Evolutionary conservation across 2,113 vertebrate genomes (phyloP), one percentile per base, ranked within the genome.

Genomic region (Pontoporia blainvillei): DNA sequence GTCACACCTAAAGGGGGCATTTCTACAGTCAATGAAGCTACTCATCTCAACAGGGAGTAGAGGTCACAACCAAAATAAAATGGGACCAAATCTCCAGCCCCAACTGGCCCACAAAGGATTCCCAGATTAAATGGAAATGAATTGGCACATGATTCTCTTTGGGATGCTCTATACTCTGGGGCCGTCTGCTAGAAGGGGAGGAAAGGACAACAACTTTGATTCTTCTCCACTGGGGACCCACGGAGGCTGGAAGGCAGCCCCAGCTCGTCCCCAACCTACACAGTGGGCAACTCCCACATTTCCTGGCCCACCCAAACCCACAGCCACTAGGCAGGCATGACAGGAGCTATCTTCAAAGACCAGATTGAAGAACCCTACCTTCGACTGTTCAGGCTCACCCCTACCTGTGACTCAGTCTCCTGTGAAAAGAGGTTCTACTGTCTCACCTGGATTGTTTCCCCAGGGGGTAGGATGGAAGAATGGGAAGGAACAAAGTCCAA

Each of bases 391-490:
- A 46, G 64, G 21, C 23, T 57, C 12, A 62, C 2, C 18, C 29
- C 39, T 3, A 3, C 23, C 27, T 62, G 8, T 15, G 49, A 9
- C 41, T 54, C 12, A 20, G 34, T 82, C 57, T 41, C 41, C n/a
- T 44, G 1, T 39, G 73, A 72, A 82, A 61, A 64, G 1, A 54
- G 75, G 14, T 27, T 87, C 41, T 31, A 9, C 23, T 0, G 36
- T 52, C 69, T 72, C 54, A 44, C 76, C 36, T 36, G 27, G 57
- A 84, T 13, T 25, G n/a, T 21, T 64, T n/a, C 31, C 34, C 7
- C 13, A 1, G 1, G 46, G 10, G 27, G 5, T 6, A n/a, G 34
- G 34, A 23, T 36, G 2, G 8, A 17, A 15, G 20, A 6, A 1
- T 5, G 23, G 6, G 5, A 23, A 52, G 3, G 8, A 52, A 54